These are phyloP conservation scores for Bilobella aurantiaca DNA, from an alignment of 1,140 invertebrate species.

Conservation along the genomic window DNA sequence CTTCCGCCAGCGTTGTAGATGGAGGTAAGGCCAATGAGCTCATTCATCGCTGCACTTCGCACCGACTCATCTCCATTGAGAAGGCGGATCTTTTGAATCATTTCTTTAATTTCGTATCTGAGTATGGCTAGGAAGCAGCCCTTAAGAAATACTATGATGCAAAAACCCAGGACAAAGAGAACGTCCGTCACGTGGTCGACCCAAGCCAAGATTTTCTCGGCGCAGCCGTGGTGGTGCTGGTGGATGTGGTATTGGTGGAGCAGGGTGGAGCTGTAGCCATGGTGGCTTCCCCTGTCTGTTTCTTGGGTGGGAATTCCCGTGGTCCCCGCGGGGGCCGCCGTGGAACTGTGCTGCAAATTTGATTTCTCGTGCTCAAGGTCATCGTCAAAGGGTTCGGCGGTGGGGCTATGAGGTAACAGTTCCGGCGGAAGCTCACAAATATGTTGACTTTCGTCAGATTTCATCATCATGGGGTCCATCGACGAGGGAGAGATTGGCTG, in stretches of 20 bases:
- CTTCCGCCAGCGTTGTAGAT: slow-evolving; percentile 21
- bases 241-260: neutral
- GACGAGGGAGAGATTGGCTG: no score
- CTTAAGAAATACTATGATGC: slow-evolving; percentile 79
- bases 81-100: slow-evolving; percentile 70
- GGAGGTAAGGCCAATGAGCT: slow-evolving; percentile 33
- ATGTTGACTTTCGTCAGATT: neutral
- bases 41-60: slow-evolving; percentile 30
- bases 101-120: slow-evolving; percentile 45
- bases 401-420: no score
- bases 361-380: no score
- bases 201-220: slow-evolving; percentile 57
- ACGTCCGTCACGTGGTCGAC: slow-evolving; percentile 64
- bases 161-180: slow-evolving; percentile 74
- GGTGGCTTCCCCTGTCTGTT: neutral
- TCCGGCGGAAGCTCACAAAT: slow-evolving; percentile 5
- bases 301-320: neutral
- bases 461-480: neutral
- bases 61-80: slow-evolving; percentile 42
- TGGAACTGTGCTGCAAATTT: no score
- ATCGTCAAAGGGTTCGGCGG: no score
- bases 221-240: slow-evolving; percentile 49
- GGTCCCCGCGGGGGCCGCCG: no score
- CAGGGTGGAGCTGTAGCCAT: neutral
- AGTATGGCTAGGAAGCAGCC: slow-evolving; percentile 79